Evolutionary conservation across 2,113 vertebrate species (phyloP), one percentile per base, ranked within the genome.

Genomic region (Oreocharis arfaki): DNA sequence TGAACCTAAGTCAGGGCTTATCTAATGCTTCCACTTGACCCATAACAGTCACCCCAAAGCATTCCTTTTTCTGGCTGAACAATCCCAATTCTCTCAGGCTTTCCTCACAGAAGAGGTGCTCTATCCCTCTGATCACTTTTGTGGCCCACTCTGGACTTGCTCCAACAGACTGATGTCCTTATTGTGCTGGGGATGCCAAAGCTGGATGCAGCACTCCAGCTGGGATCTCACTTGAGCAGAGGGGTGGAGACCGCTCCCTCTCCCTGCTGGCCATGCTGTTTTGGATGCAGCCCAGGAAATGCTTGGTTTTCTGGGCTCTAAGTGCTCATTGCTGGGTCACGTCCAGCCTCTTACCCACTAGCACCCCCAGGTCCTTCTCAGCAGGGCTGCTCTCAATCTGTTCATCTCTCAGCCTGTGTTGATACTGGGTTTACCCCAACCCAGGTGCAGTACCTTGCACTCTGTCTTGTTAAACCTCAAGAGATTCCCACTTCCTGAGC

Each of bases 1-100:
- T 64, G n/a, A 5, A 24, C n/a, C 8, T 56, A 64, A 47, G 30
- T 20, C 42, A 75, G 24, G 16, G 18, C n/a, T 46, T 39, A 14
- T 33, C 49, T 46, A 32, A 46, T 2, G 6, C 50, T 10, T 47
- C 41, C 41, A 55, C n/a, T 74, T 9, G 9, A 49, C 65, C 19
- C n/a, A 24, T n/a, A 64, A 41, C 18, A 64, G 33, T 16, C 21
- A n/a, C 28, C 8, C 4, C 0, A 0, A 70, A 30, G 7, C 5
- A 35, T 56, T 41, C 56, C 22, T 47, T 49, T 80, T 22, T 11
- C 7, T 6, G 35, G 35, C 11, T 56, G 42, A 32, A 10, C 16
- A 56, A 32, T 18, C 7, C 26, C 11, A 42, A 1, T 56, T 71
- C 41, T 35, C 14, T 41, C 20, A n/a, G 30, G 21, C 13, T 56